Evolutionary conservation across 2,888 invertebrate genomes (phyloP), one percentile per base, ranked within the genome.

Genomic region (Eupithecia insigniata): DNA sequence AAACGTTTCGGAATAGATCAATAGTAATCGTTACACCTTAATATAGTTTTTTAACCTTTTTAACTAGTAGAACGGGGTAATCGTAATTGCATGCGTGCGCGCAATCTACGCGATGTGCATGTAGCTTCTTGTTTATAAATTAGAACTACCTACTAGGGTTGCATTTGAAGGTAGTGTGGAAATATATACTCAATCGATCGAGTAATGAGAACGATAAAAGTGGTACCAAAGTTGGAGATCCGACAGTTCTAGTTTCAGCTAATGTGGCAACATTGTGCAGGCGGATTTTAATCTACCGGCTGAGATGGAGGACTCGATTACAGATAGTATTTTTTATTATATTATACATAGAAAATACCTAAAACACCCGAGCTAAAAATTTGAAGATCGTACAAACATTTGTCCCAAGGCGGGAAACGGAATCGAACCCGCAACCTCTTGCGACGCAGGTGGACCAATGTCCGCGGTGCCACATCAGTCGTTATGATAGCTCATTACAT

Each of bases 21-120:
- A 46, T n/a, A 55, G 26, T 55, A 55, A 55, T 26, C 55, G 55
- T 55, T 26, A 22, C 55, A 55, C 55, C 26, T 26, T 26, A 46
- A 39, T 30, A 46, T 46, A 51, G n/a, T 70, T 70, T 66, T 70
- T 69, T 30, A 65, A 46, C 55, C 39, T 28, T 65, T 65, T 66
- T 46, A 32, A 66, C 39, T 30, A 43, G 26, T 66, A 36, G 39
- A 22, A 65, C 39, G 46, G 12, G 46, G 36, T 36, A 66, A 26
- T 46, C 46, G 58, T 65, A 64, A 70, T 66, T 64, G 43, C 32
- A 70, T 61, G n/a, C 60, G 43, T 43, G 43, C 8, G 60, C 60
- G 18, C 55, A 55, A 55, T 26, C 55, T 55, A 26, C 26, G 12
- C 26, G 22, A 26, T 26, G 26, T 26, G 55, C 26, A 55, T 10